phyloP scores from a whole-genome alignment of 1,140 invertebrate genomes.

The Eumaeus atala region DNA sequence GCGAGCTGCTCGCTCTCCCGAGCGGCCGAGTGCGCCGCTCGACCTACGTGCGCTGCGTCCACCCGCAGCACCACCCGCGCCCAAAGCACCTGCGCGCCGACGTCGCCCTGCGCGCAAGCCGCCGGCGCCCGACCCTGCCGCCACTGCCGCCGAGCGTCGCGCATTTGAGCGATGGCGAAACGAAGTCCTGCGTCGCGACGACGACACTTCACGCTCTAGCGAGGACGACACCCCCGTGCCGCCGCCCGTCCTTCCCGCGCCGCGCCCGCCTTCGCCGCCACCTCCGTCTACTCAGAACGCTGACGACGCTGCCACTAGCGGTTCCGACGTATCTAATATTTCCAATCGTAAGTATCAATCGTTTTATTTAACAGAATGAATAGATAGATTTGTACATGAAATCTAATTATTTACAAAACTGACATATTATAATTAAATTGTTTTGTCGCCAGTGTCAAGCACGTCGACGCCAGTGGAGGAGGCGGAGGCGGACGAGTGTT shows the following conservation, averaged over 20 bases:
- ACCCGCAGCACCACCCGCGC: conserved; percentile 17
- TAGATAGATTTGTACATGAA: too few species aligned
- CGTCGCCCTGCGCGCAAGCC: conserved; percentile 18
- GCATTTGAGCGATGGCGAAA: conserved; percentile 47
- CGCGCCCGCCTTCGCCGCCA: conserved; percentile 11
- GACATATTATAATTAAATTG: too few species aligned
- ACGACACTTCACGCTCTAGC: conserved; percentile 38
- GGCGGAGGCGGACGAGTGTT: conserved; percentile 20
- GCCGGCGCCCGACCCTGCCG: conserved; percentile 22
- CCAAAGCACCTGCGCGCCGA: conserved; percentile 16
- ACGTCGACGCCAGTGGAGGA: conserved; percentile 18
- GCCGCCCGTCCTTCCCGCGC: conserved; percentile 14
- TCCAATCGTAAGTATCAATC: conserved; percentile 5
- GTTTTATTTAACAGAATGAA: too few species aligned
- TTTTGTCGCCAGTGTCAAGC: background rate
- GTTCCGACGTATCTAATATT: conserved; percentile 28
- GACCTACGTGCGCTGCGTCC: conserved; percentile 29
- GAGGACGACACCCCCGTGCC: conserved; percentile 34
- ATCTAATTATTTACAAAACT: too few species aligned
- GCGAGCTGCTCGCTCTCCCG: conserved; percentile 24
- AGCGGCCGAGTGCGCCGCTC: conserved; percentile 31
- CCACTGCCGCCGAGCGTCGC: conserved; percentile 37
- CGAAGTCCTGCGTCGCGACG: conserved; percentile 33
- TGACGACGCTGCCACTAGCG: conserved; percentile 32
- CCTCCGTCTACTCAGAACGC: conserved; percentile 20